These are phyloP conservation scores for Tinea trinotella DNA, from an alignment of 2,888 invertebrate species.

Conservation along the genomic window DNA sequence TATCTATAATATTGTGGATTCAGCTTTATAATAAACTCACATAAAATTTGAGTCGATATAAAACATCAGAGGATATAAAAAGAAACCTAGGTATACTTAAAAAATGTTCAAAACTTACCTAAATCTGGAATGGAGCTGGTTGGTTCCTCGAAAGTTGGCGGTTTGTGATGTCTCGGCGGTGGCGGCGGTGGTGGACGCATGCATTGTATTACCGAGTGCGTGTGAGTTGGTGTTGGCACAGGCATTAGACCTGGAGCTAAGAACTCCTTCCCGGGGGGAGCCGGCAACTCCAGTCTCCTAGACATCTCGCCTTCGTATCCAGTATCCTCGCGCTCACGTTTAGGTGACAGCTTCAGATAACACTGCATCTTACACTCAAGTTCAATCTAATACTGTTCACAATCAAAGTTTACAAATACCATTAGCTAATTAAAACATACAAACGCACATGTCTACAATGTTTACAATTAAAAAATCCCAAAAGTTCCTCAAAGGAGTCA, in stretches of 20 bases:
- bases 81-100: too few relatives aligned
- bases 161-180: conserved; percentile 62
- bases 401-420: conserved; percentile 19
- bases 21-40: too few relatives aligned
- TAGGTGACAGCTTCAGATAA: conserved; percentile 57
- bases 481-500: not conserved
- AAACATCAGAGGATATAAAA: too few relatives aligned
- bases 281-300: conserved; percentile 59
- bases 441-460: conserved; percentile 21
- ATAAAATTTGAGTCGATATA: too few relatives aligned
- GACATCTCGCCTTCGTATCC: conserved; percentile 52
- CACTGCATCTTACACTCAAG: conserved; percentile 54
- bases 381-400: conserved; percentile 4
- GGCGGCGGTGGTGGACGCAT: conserved; percentile 64
- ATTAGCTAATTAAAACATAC: conserved; percentile 20
- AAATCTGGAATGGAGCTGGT: conserved; percentile 91
- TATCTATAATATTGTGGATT: too few relatives aligned
- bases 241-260: conserved; percentile 57
- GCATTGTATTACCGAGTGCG: conserved; percentile 66
- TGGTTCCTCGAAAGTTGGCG: conserved; percentile 80
- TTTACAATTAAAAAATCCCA: not conserved
- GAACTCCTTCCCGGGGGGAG: conserved; percentile 64
- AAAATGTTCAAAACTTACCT: conserved; percentile 83
- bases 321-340: conserved; percentile 52
- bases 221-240: conserved; percentile 37